Percentiles rank a stretch among this genome's conserved stretches.
These are phyloP conservation scores for Peribatodes rhomboidaria DNA, from an alignment of 2,888 invertebrate species.

Conservation along the genomic window DNA sequence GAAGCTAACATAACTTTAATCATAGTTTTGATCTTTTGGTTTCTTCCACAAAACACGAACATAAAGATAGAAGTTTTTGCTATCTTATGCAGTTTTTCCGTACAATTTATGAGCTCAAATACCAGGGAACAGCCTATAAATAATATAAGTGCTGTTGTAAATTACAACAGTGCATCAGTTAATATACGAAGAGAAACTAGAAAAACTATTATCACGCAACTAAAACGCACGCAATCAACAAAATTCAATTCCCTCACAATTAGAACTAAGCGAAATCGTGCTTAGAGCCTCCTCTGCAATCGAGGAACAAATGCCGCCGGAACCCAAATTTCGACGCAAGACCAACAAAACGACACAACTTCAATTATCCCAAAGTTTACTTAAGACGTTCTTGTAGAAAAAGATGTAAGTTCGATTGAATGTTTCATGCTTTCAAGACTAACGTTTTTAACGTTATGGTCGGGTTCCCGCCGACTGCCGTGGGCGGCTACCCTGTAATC, in stretches of 20 bases:
- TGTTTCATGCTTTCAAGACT: conserved; percentile 60
- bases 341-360: conserved; percentile 15
- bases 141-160: conserved; percentile 19
- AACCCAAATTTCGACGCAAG: conserved; percentile 43
- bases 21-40: neutral
- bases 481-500: conserved; percentile 84
- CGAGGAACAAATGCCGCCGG: conserved; percentile 50
- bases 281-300: conserved; percentile 47
- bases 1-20: neutral
- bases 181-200: conserved; percentile 52
- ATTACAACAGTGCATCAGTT: conserved; percentile 37
- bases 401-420: conserved; percentile 50
- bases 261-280: conserved; percentile 68
- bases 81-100: neutral
- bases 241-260: conserved; percentile 63
- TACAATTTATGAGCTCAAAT: conserved; percentile 10
- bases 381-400: conserved; percentile 33
- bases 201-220: conserved; percentile 60
- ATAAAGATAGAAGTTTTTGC: neutral
- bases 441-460: conserved; percentile 51
- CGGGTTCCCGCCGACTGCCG: conserved; percentile 61
- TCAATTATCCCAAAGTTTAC: conserved; percentile 9
- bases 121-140: neutral
- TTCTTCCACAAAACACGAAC: neutral
- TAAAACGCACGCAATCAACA: conserved; percentile 62